Conservation (phyloP, 2,888 invertebrate species). For the Xestia xanthographa region DNA sequence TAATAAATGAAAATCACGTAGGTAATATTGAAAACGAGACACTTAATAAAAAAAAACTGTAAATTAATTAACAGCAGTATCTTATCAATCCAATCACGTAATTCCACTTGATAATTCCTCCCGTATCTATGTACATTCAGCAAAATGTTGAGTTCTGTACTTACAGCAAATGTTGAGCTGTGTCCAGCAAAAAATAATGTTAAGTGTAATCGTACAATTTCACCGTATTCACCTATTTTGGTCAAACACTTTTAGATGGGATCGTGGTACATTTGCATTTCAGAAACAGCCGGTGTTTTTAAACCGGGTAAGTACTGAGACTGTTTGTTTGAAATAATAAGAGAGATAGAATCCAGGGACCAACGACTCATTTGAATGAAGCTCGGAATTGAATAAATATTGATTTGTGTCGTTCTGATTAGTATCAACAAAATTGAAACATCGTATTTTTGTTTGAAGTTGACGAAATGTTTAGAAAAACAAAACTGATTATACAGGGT, state of each 20-base stretch:
- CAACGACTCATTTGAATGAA: constrained; percentile 38
- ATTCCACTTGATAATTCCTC: constrained; percentile 58
- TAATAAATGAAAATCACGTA: neutral
- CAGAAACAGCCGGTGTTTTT: constrained; percentile 55
- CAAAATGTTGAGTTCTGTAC: constrained; percentile 60
- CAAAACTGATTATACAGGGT: neutral
- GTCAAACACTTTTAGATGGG: constrained; percentile 55
- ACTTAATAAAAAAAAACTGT: constrained; percentile 7
- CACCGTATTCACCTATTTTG: constrained; percentile 65
- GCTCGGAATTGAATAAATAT: constrained; percentile 45
- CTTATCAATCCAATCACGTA: constrained; percentile 61
- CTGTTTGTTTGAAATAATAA: constrained; percentile 51
- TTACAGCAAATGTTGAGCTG: constrained; percentile 12
- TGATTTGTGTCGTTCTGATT: constrained; percentile 34
- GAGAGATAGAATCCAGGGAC: constrained; percentile 23
- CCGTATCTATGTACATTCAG: constrained; percentile 34
- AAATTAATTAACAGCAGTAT: constrained; percentile 47
- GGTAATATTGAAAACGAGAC: neutral
- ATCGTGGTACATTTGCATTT: constrained; percentile 47
- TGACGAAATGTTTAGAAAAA: neutral
- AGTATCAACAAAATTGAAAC: neutral
- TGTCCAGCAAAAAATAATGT: constrained; percentile 64
- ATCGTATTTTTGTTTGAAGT: constrained; percentile 2
- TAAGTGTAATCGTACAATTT: constrained; percentile 71
- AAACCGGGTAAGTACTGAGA: constrained; percentile 39